Conservation (phyloP, 2,888 invertebrate species). For the Apodemia hepburni region DNA sequence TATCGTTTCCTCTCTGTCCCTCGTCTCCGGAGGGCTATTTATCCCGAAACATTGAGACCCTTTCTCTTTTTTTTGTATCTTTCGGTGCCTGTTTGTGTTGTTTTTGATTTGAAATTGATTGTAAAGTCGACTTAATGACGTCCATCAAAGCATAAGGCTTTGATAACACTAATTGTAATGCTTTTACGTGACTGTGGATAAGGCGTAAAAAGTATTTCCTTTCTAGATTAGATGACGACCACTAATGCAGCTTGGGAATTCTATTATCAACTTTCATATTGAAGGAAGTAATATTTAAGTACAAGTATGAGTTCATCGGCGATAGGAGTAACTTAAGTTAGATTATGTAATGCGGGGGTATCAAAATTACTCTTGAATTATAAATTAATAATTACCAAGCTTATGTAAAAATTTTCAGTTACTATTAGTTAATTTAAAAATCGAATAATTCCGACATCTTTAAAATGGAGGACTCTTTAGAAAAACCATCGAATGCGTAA, state of each 20-base stretch:
- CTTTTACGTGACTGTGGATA: constrained; percentile 41
- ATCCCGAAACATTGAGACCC: constrained; percentile 78
- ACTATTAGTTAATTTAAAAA: too few species aligned
- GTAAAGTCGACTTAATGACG: constrained; percentile 71
- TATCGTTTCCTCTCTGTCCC: constrained; percentile 61
- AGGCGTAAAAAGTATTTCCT: constrained; percentile 7
- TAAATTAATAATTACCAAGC: too few species aligned
- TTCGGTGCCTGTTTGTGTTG: constrained; percentile 45
- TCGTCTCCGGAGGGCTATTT: constrained; percentile 74
- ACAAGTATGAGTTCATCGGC: too few species aligned
- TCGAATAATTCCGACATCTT: too few species aligned
- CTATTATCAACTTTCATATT: not conserved
- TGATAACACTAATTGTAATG: constrained; percentile 64
- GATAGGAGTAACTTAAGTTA: too few species aligned
- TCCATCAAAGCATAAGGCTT: constrained; percentile 62
- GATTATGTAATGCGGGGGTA: too few species aligned
- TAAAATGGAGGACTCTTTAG: too few species aligned
- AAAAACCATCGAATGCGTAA: too few species aligned
- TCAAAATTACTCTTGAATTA: too few species aligned
- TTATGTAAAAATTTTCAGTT: too few species aligned
- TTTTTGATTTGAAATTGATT: constrained; percentile 74
- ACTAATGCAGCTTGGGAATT: not conserved
- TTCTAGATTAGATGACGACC: constrained; percentile 11
- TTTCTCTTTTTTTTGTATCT: constrained; percentile 76
- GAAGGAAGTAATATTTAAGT: not conserved